Conservation (phyloP, 30 jellyfish, hydroid and myxozoan genomes). For the Aurelia sp. region DNA sequence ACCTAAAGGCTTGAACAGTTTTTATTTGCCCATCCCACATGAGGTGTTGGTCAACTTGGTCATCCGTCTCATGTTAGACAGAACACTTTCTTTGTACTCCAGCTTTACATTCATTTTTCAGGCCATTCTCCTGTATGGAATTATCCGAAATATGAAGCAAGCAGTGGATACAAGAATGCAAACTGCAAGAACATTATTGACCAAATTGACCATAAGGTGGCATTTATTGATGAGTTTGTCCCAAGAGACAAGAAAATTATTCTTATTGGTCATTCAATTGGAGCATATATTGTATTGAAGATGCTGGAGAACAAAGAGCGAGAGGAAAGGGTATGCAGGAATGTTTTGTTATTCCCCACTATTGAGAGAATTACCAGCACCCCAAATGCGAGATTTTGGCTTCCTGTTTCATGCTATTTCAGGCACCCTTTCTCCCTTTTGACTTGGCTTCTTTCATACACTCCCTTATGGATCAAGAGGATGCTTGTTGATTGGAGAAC, state of each 20-base stretch:
- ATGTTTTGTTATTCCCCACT: constrained; percentile 78
- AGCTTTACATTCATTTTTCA: not conserved
- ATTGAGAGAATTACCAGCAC: constrained; percentile 59
- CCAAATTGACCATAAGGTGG: constrained; percentile 77
- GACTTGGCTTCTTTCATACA: constrained; percentile 61
- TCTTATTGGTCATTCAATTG: constrained; percentile 88
- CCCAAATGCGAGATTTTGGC: constrained; percentile 90
- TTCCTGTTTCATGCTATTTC: constrained; percentile 72
- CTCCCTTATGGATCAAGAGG: constrained; percentile 73
- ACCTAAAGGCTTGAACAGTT: too few relatives aligned
- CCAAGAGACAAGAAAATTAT: constrained; percentile 61
- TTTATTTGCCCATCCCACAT: too few relatives aligned
- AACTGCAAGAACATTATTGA: constrained; percentile 45
- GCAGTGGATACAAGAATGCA: constrained; percentile 21
- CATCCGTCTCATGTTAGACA: not conserved
- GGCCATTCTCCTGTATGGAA: constrained; percentile 91
- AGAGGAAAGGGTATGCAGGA: constrained; percentile 29
- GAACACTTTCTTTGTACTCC: not conserved
- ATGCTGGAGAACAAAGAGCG: constrained; percentile 57
- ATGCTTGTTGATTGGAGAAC: constrained; percentile 83
- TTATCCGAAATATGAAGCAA: constrained; percentile 24
- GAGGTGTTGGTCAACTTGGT: too few relatives aligned
- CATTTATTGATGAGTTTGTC: constrained; percentile 45
- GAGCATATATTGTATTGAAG: constrained; percentile 76
- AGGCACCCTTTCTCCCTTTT: constrained; percentile 70